phyloP scores from a whole-genome alignment of 1,140 invertebrate species.

The Anthonomus grandis region DNA sequence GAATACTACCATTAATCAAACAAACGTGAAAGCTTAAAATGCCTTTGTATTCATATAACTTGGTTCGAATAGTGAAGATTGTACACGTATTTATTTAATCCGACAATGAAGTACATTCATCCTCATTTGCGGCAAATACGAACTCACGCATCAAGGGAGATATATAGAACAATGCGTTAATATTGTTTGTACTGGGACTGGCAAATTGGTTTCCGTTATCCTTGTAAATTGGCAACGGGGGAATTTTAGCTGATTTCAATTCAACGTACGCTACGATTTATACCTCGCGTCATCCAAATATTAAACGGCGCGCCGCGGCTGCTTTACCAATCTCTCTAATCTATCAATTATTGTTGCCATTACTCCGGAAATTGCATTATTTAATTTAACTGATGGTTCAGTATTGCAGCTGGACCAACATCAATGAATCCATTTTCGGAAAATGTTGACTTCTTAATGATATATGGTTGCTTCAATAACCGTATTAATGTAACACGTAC shows the following conservation, averaged over 20 bases:
- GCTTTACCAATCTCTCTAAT: slow-evolving; percentile 24
- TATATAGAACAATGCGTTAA: slow-evolving; percentile 21
- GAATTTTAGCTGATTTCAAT: slow-evolving; percentile 25
- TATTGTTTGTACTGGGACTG: slow-evolving; percentile 22
- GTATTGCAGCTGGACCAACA: no score
- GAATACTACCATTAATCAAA: no score
- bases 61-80: no score
- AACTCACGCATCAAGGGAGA: no score
- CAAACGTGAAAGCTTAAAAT: neutral
- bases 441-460: no score
- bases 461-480: no score
- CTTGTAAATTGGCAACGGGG: slow-evolving; percentile 22
- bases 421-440: no score
- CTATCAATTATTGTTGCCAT: slow-evolving; percentile 26
- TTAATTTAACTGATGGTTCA: slow-evolving; percentile 15
- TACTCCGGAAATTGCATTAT: slow-evolving; percentile 24
- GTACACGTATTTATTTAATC: slow-evolving; percentile 12
- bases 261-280: slow-evolving; percentile 23
- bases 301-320: slow-evolving; percentile 23
- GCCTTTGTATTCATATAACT: neutral
- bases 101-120: slow-evolving; percentile 21
- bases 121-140: slow-evolving; percentile 19
- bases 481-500: no score
- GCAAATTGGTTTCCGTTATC: slow-evolving; percentile 23
- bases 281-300: slow-evolving; percentile 25